Evolutionary conservation across 2,797 vertebrate species (phyloP).

Genomic region (Anguilla anguilla): DNA sequence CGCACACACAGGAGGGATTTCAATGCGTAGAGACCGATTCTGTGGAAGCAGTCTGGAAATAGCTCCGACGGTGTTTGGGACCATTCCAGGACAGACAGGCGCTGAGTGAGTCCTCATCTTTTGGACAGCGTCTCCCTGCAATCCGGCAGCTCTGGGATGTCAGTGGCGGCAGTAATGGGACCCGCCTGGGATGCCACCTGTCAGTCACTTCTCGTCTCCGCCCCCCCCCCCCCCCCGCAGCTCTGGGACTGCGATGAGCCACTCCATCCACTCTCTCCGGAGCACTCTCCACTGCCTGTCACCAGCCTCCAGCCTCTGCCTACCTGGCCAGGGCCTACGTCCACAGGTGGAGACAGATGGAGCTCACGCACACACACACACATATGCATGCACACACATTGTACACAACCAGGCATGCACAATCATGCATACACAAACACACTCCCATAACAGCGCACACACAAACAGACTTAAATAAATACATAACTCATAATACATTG

Average conservation of each 20-base stretch:
- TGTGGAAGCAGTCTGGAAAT: too few species aligned
- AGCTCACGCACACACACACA: too few species aligned
- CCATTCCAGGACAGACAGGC: not conserved
- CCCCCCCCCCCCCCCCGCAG: conserved; percentile 44
- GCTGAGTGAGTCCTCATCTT: not conserved
- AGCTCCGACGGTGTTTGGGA: not conserved
- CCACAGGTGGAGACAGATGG: conserved; percentile 20
- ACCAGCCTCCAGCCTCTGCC: conserved; percentile 49
- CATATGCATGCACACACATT: too few species aligned
- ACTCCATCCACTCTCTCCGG: conserved; percentile 36
- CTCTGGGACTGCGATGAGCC: conserved; percentile 40
- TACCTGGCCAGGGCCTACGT: conserved; percentile 25
- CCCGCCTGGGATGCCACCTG: conserved; percentile 40
- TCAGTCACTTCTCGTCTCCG: conserved; percentile 50
- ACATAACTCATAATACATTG: not conserved
- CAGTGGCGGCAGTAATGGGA: conserved; percentile 50
- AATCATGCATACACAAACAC: not conserved
- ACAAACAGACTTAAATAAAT: too few species aligned
- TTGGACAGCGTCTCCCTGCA: not conserved
- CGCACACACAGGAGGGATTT: too few species aligned
- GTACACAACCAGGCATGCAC: too few species aligned
- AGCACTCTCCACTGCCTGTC: conserved; percentile 37
- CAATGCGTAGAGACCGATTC: too few species aligned
- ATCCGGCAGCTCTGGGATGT: conserved; percentile 4
- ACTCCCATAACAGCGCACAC: too few species aligned